Evolutionary conservation across 2,797 vertebrate species (phyloP).

Genomic region (Centroberyx gerrardi): DNA sequence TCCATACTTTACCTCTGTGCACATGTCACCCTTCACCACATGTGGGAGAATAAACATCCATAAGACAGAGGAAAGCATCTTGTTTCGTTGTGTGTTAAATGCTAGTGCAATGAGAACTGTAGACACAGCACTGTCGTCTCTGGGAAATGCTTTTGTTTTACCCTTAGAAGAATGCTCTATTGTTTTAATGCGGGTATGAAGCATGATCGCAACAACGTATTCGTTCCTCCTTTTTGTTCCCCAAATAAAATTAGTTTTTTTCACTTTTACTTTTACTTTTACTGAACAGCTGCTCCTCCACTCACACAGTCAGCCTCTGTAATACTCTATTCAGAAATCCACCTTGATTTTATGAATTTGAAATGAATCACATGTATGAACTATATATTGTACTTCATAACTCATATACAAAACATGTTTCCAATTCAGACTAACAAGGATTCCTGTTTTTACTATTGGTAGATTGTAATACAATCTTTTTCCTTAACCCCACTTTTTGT

Average conservation of each 20-base stretch:
- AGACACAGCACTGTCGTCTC: too few species aligned
- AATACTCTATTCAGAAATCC: background rate
- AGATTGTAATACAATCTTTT: too few species aligned
- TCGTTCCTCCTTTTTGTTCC: background rate
- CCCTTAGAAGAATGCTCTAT: background rate
- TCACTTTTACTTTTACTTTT: background rate
- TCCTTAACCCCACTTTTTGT: too few species aligned
- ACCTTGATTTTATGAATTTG: constrained; percentile 2
- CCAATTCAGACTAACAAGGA: constrained; percentile 1
- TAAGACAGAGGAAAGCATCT: too few species aligned
- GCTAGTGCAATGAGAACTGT: too few species aligned
- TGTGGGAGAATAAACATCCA: too few species aligned
- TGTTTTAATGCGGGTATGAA: background rate
- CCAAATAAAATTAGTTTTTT: background rate
- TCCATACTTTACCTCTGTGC: too few species aligned
- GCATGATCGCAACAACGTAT: background rate
- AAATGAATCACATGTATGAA: background rate
- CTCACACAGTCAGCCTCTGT: background rate
- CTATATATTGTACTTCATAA: too few species aligned
- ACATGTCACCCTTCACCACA: too few species aligned
- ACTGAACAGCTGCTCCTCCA: background rate
- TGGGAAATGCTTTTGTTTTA: too few species aligned
- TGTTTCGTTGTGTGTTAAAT: too few species aligned
- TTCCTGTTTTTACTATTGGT: background rate
- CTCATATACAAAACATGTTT: background rate